phyloP scores from a whole-genome alignment of 2,888 invertebrate genomes.

The Phyllotreta striolata region DNA sequence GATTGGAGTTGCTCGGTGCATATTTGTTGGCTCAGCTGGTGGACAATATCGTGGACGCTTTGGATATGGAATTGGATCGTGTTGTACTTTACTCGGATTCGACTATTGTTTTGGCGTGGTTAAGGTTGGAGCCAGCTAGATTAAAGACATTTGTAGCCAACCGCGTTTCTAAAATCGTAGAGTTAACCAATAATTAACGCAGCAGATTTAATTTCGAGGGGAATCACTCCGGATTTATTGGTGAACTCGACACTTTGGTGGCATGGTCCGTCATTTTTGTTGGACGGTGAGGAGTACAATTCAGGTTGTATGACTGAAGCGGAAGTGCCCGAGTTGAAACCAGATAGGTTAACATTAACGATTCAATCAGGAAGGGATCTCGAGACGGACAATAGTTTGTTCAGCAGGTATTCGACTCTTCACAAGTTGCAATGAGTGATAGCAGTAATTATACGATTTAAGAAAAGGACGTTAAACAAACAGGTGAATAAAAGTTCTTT shows the following conservation, averaged over 20 bases:
- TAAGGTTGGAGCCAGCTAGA: conserved; percentile 28
- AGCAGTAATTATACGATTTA: no score
- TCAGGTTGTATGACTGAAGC: no score
- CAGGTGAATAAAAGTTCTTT: no score
- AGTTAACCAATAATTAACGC: conserved; percentile 47
- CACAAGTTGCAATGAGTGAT: no score
- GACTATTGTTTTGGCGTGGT: conserved; percentile 39
- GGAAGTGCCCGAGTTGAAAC: no score
- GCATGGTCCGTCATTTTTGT: conserved; percentile 4
- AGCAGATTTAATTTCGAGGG: conserved; percentile 51
- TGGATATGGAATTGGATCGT: conserved; percentile 14
- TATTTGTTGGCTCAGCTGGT: conserved; percentile 30
- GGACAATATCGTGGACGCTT: conserved; percentile 13
- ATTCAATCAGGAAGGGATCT: no score
- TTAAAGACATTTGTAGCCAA: conserved; percentile 48
- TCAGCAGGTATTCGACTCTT: no score
- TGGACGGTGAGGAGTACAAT: no score
- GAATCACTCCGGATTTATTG: conserved; percentile 24
- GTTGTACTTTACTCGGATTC: conserved; percentile 43
- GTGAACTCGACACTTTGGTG: conserved; percentile 17
- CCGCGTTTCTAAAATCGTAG: conserved; percentile 49
- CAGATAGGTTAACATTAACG: no score
- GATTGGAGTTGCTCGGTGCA: conserved; percentile 37
- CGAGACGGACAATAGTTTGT: no score
- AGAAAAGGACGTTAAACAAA: no score